These are phyloP conservation scores for Heliangelus exortis DNA, from an alignment of 2,797 vertebrate species.

Conservation along the genomic window DNA sequence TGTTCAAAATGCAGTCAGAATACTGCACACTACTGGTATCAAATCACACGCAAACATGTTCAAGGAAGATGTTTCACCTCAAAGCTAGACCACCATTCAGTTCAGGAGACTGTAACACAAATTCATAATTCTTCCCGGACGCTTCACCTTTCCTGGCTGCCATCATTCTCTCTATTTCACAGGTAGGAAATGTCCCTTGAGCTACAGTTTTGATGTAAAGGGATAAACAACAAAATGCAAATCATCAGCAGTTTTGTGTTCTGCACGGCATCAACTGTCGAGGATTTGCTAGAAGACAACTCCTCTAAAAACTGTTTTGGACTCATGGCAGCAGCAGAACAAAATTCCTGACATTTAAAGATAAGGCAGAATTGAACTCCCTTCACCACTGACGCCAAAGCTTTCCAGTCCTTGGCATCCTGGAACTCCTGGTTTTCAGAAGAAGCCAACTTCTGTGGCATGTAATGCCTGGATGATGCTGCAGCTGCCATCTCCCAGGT, in stretches of 20 bases:
- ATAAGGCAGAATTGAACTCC: neutral
- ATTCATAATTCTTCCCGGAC: neutral
- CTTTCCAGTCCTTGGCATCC: neutral
- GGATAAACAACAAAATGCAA: neutral
- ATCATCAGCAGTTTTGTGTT: neutral
- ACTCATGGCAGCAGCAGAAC: neutral
- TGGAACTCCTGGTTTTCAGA: neutral
- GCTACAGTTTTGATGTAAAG: neutral
- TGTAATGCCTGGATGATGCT: rapidly evolving
- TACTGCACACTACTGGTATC: rapidly evolving
- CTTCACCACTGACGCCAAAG: neutral
- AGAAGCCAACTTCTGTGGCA: neutral
- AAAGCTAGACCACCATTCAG: neutral
- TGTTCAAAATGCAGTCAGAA: neutral
- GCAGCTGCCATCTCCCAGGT: neutral
- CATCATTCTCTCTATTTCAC: neutral
- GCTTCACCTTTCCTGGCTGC: neutral
- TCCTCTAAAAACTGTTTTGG: rapidly evolving
- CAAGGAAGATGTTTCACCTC: rapidly evolving
- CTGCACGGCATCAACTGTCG: rapidly evolving
- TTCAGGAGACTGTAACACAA: neutral
- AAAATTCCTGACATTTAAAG: neutral
- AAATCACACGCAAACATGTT: neutral
- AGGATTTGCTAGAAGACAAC: neutral
- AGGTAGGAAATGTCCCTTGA: neutral